Evolutionary conservation across 2,113 vertebrate species (phyloP).

Genomic region (Microtus oregoni): DNA sequence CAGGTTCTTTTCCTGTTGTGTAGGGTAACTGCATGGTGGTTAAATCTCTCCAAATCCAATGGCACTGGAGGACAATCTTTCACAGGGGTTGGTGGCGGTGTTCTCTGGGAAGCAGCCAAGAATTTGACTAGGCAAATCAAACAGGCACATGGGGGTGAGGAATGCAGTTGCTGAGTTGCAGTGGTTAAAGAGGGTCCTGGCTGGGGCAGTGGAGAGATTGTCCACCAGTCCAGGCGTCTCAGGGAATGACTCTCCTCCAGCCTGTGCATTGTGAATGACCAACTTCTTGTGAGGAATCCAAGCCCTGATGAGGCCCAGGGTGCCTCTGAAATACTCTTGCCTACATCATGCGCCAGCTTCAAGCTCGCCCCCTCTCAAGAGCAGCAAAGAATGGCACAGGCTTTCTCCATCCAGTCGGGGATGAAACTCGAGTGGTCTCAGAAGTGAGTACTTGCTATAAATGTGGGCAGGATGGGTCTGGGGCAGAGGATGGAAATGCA

Average conservation of each 20-base stretch:
- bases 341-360: slow-evolving; percentile 88
- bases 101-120: background rate
- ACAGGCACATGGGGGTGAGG: background rate
- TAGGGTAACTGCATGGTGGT: background rate
- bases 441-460: slow-evolving; percentile 71
- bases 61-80: background rate
- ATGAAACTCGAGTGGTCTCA: slow-evolving; percentile 94
- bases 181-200: background rate
- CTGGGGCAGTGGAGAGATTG: background rate
- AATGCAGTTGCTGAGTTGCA: background rate
- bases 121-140: background rate
- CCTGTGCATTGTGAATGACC: slow-evolving; percentile 92
- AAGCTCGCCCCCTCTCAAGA: slow-evolving; percentile 86
- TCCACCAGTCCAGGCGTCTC: background rate
- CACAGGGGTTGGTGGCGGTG: background rate
- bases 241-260: slow-evolving; percentile 73
- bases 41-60: background rate
- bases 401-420: slow-evolving; percentile 89
- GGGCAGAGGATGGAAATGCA: background rate
- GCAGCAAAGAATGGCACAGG: slow-evolving; percentile 90
- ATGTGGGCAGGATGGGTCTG: background rate
- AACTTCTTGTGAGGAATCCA: slow-evolving; percentile 90
- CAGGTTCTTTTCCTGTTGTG: background rate
- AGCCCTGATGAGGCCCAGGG: slow-evolving; percentile 81
- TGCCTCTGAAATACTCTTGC: slow-evolving; percentile 80